These are phyloP conservation scores for Caenorhabditis sp. DNA, from an alignment of 2,888 invertebrate genomes.

Conservation along the genomic window DNA sequence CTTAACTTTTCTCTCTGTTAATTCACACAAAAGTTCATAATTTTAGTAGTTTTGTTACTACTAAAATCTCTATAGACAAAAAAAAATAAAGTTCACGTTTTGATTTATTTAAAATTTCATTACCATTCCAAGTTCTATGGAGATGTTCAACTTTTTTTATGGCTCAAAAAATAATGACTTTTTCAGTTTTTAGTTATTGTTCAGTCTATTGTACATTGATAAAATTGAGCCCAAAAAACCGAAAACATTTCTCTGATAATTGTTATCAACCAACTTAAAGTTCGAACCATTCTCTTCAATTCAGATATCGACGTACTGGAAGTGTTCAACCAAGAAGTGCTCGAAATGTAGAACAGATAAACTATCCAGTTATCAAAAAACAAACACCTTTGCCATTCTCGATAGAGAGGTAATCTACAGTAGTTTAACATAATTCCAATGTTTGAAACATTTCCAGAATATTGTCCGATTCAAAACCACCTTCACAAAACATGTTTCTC, in stretches of 20 bases:
- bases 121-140: too few species aligned
- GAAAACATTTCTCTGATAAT: neutral
- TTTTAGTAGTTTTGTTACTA: too few species aligned
- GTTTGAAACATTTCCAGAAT: neutral
- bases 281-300: neutral
- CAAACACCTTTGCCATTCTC: slow-evolving; percentile 41
- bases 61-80: too few species aligned
- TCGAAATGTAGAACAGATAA: slow-evolving; percentile 4
- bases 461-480: neutral
- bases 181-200: neutral
- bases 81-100: too few species aligned
- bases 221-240: neutral
- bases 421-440: too few species aligned
- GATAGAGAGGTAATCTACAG: slow-evolving; percentile 53
- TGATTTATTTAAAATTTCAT: too few species aligned
- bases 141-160: too few species aligned
- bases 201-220: neutral
- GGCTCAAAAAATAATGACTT: too few species aligned
- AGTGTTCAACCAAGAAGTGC: slow-evolving; percentile 59
- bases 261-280: neutral
- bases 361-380: slow-evolving; percentile 3
- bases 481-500: slow-evolving; percentile 7
- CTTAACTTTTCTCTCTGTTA: too few species aligned
- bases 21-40: too few species aligned
- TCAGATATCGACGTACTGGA: slow-evolving; percentile 62